Evolutionary conservation across 2,888 invertebrate genomes (phyloP).

Genomic region (Ceratothoa steindachneri): DNA sequence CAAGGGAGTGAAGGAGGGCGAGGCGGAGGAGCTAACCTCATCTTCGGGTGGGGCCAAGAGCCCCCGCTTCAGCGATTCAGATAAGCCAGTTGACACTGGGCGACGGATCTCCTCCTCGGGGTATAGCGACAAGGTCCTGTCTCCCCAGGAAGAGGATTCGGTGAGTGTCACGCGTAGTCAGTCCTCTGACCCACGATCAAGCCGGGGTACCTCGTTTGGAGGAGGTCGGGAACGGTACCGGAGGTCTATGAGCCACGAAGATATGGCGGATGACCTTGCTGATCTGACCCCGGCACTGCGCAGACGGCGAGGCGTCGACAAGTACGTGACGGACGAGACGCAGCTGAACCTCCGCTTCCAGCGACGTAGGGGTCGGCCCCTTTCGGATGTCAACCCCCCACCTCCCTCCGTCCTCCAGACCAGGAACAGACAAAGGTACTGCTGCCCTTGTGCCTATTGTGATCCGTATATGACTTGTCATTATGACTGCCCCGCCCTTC

Average conservation of each 20-base stretch:
- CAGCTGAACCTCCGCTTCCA: conserved; percentile 76
- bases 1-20: conserved; percentile 32
- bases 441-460: too few species aligned
- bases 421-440: conserved; percentile 40
- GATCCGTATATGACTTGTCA: too few species aligned
- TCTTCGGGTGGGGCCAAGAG: conserved; percentile 38
- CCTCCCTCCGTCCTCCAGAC: conserved; percentile 54
- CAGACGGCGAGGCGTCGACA: conserved; percentile 67
- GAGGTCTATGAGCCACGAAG: conserved; percentile 48
- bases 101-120: conserved; percentile 36
- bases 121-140: conserved; percentile 39
- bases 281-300: conserved; percentile 67
- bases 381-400: conserved; percentile 54
- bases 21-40: conserved; percentile 29
- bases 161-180: conserved; percentile 42
- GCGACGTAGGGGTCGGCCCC: conserved; percentile 59
- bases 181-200: conserved; percentile 26
- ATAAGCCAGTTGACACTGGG: conserved; percentile 31
- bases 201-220: conserved; percentile 2
- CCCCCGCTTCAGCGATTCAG: conserved; percentile 39
- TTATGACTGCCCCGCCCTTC: too few species aligned
- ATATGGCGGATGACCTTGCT: conserved; percentile 48
- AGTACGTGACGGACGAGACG: conserved; percentile 78
- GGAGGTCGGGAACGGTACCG: conserved; percentile 37
- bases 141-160: conserved; percentile 41